Conservation (phyloP, 2,797 vertebrate genomes). For the Nyctibius grandis region DNA sequence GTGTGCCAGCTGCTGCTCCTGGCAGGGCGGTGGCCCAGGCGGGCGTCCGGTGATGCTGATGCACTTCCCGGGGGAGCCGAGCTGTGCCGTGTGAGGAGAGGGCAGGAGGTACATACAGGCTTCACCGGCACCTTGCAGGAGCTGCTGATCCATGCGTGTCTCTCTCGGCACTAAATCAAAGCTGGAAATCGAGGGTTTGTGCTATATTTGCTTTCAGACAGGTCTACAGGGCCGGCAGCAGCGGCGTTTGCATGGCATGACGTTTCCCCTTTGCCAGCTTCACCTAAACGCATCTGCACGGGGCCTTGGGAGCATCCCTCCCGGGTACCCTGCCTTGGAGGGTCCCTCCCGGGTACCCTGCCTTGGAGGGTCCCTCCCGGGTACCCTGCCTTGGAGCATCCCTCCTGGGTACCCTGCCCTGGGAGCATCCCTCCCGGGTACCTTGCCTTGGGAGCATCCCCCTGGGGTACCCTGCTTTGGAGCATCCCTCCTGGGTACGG, state of each 20-base stretch:
- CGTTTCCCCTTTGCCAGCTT: fast-evolving
- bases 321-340: no score
- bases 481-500: no score
- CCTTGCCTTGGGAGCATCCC: no score
- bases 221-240: neutral
- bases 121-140: neutral
- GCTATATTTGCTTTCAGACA: neutral
- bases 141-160: neutral
- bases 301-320: no score
- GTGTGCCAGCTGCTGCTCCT: neutral
- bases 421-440: no score
- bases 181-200: neutral
- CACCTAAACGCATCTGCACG: fast-evolving
- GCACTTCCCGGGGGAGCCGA: neutral
- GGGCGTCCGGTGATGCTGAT: neutral
- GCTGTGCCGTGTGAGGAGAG: fast-evolving
- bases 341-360: no score
- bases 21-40: neutral
- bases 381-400: neutral
- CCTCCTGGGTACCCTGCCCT: no score
- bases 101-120: fast-evolving
- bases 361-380: fast-evolving
- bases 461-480: no score
- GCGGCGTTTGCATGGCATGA: fast-evolving
- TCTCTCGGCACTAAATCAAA: neutral